Evolutionary conservation across 2,113 vertebrate genomes (phyloP).

Genomic region (Steatornis caripensis): DNA sequence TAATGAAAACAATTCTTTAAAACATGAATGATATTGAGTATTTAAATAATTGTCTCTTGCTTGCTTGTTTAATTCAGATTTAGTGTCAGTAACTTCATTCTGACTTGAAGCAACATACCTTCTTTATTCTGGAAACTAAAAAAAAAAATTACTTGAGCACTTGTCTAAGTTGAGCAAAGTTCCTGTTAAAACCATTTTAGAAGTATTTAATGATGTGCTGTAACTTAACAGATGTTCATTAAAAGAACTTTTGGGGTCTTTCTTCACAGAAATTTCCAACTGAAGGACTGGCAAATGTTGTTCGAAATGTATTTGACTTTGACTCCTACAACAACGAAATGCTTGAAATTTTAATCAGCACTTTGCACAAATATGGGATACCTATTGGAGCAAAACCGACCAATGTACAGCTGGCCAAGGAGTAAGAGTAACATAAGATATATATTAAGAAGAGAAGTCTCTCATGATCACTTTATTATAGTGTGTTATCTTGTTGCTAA

Average conservation of each 20-base stretch:
- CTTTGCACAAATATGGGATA: conserved; percentile 93
- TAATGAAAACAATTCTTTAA: neutral
- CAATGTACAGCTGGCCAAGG: conserved; percentile 91
- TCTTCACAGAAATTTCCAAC: conserved; percentile 87
- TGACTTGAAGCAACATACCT: neutral
- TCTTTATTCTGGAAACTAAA: neutral
- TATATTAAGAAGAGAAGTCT: conserved; percentile 25
- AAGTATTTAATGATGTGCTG: neutral
- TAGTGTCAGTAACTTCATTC: neutral
- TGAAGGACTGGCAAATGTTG: conserved; percentile 91
- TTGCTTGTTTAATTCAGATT: neutral
- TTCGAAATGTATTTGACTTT: conserved; percentile 96
- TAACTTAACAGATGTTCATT: neutral
- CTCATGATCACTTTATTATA: neutral
- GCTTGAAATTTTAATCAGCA: conserved; percentile 85
- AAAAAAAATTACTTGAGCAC: neutral
- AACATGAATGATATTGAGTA: neutral
- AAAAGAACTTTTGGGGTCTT: neutral
- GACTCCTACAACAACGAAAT: conserved; percentile 94
- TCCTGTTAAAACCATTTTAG: neutral
- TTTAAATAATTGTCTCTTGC: neutral
- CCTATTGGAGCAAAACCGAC: conserved; percentile 91
- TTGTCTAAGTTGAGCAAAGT: neutral
- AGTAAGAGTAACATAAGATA: conserved; percentile 84
- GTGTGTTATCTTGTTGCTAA: neutral